Percentiles rank a stretch among this genome's conserved stretches.
phyloP scores from a whole-genome alignment of 2,888 invertebrate genomes.

The Epistrophe eligans region DNA sequence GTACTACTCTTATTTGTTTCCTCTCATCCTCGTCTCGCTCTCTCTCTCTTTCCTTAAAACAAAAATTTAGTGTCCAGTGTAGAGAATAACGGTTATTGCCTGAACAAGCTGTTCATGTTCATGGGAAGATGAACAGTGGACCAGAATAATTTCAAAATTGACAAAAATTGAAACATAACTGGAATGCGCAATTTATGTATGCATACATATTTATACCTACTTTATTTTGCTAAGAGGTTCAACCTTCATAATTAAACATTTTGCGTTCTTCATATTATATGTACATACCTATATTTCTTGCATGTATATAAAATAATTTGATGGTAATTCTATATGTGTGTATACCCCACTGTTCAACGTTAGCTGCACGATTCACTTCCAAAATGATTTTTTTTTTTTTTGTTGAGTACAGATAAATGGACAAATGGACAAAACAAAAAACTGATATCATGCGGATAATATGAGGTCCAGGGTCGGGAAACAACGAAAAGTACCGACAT shows the following conservation, averaged over 20 bases:
- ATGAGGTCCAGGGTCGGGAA: background rate
- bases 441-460: slow-evolving; percentile 31
- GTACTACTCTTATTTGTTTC: background rate
- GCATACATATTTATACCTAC: no score
- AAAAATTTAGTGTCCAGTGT: slow-evolving; percentile 21
- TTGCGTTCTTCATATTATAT: no score
- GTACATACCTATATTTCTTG: no score
- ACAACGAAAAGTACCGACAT: slow-evolving; percentile 32
- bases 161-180: background rate
- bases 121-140: background rate
- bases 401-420: background rate
- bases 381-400: background rate
- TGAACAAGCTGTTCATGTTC: slow-evolving; percentile 13
- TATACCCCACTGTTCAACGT: background rate
- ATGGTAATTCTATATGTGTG: no score
- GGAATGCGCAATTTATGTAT: no score
- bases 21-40: background rate
- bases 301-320: no score
- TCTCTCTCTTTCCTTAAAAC: slow-evolving; percentile 13
- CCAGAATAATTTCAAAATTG: background rate
- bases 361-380: slow-evolving; percentile 11
- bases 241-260: no score
- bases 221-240: no score
- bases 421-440: slow-evolving; percentile 29
- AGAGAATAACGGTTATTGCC: slow-evolving; percentile 48